Evolutionary conservation across 2,113 vertebrate genomes (phyloP).

Genomic region (Micromys minutus): DNA sequence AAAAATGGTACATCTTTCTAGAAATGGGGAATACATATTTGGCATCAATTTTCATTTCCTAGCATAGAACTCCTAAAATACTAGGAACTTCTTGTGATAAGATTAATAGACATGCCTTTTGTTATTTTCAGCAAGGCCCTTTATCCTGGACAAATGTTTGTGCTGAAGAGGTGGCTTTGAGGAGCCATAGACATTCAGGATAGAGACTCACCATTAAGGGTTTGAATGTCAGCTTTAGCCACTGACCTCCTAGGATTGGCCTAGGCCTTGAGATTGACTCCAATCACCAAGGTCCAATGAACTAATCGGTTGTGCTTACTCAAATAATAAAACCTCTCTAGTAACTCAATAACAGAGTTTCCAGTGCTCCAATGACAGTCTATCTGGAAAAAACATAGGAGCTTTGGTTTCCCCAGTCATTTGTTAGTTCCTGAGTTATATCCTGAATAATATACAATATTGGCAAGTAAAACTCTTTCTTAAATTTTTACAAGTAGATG

Average conservation of each 20-base stretch:
- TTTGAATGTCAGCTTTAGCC: background rate
- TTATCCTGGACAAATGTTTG: background rate
- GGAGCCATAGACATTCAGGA: background rate
- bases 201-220: background rate
- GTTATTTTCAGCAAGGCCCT: background rate
- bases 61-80: background rate
- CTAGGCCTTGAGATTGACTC: background rate
- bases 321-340: background rate
- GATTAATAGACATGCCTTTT: background rate
- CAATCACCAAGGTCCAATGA: background rate
- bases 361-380: fast-evolving
- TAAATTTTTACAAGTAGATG: background rate
- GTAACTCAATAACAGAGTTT: background rate
- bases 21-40: background rate
- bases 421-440: background rate
- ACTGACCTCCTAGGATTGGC: background rate
- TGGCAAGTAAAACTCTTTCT: background rate
- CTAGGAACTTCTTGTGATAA: background rate
- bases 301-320: background rate
- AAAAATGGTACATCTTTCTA: background rate
- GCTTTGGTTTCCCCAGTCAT: background rate
- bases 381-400: background rate
- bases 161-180: background rate
- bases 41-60: background rate
- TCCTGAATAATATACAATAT: background rate